Evolutionary conservation across 2,888 invertebrate genomes (phyloP).

Genomic region (Synanthedon vespiformis): DNA sequence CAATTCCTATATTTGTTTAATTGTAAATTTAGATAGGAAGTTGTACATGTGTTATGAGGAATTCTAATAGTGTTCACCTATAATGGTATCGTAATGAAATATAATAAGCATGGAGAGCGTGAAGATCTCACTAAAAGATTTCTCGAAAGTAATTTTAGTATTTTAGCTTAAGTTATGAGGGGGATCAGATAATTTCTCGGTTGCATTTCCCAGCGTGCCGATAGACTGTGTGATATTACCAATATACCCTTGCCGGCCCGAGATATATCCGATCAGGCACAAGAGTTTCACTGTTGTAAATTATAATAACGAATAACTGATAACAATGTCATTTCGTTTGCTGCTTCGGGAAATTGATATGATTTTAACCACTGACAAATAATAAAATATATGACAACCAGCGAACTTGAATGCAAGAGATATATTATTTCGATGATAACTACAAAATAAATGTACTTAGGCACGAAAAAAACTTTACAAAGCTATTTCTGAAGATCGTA

Average conservation of each 20-base stretch:
- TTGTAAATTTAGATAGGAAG: not conserved
- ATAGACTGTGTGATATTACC: slow-evolving; percentile 38
- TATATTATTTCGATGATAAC: no score
- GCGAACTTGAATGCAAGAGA: no score
- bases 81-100: slow-evolving; percentile 64
- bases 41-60: not conserved
- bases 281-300: no score
- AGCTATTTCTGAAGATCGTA: no score
- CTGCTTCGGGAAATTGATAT: no score
- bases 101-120: slow-evolving; percentile 61
- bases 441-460: no score
- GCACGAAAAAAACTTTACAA: no score
- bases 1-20: not conserved
- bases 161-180: slow-evolving; percentile 62
- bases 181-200: slow-evolving; percentile 60
- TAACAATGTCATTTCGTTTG: no score
- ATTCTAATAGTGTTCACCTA: slow-evolving; percentile 37
- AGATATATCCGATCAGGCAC: not conserved
- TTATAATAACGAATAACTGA: no score
- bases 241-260: slow-evolving; percentile 19
- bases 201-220: slow-evolving; percentile 51
- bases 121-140: slow-evolving; percentile 64
- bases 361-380: no score
- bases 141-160: slow-evolving; percentile 64
- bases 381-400: no score